Evolutionary conservation across 2,797 vertebrate genomes (phyloP), one percentile per base, ranked within the genome.

Genomic region (Tadarida brasiliensis): DNA sequence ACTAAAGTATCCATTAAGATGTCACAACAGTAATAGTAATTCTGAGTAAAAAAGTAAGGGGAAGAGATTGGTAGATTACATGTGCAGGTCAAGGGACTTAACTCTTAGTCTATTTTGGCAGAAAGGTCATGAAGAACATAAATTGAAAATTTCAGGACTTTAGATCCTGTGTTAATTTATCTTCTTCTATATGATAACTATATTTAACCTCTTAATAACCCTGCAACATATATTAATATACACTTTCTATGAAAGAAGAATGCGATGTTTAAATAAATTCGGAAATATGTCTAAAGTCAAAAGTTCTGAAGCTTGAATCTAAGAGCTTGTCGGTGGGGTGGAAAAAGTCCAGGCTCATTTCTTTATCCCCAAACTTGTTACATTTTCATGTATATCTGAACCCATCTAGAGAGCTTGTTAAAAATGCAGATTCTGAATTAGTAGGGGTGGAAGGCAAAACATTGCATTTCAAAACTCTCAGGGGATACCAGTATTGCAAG

Each of bases 391-490:
- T 65, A n/a, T 24, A 30, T 63, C n/a, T 39, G 12, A 82, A 70
- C 16, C 11, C 19, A 81, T 26, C 22, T 26, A 65, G 35, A 78
- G 26, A 59, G 57, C 77, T 94, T 85, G 16, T 59, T 51, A 12
- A 94, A 87, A 78, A 78, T 24, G 19, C 24, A n/a, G 35, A 92
- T 87, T 70, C 49, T 77, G 54, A 47, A 57, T 92, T 65, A 26
- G 11, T 28, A 57, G 67, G 17, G 24, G 22, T 20, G 2, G 8
- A 47, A 26, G 56, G 11, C 11, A 89, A 61, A 71, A 47, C 16
- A 71, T 2, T 24, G 26, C n/a, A 61, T 90, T 71, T 67, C 61
- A 57, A 17, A 73, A 24, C 7, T 47, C 4, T 76, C 16, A 15
- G n/a, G 17, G 73, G 51, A 49, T 17, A 17, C 2, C 22, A 63